Evolutionary conservation across 1,140 invertebrate genomes (phyloP), one percentile per base, ranked within the genome.

Genomic region (Potamilus streckersoni): DNA sequence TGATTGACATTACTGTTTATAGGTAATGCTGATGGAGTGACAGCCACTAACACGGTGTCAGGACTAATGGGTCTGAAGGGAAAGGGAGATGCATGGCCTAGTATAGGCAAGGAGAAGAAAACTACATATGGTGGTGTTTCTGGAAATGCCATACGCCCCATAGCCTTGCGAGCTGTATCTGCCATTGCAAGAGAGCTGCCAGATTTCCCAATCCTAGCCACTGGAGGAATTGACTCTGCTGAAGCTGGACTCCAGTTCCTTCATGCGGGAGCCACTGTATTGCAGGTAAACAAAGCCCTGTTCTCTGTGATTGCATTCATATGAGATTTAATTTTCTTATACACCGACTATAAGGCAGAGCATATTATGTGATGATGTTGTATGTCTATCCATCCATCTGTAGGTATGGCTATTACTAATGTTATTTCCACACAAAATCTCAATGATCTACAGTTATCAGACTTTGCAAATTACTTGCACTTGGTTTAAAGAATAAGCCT

Each of bases 41-140:
- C 98, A 0, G 97, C 97, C 0, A 99, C 98, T 60, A 99, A 99
- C 89, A 99, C 98, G 0, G 95, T 99, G 1, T 96, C 87, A 63
- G 96, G 96, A 2, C 89, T 99, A 64, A 99, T 99, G 97, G 93
- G 94, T 14, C 83, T 99, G 0, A 93, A 93, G 83, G 91, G 93
- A 2, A 93, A 97, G 87, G 95, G 93, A 0, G 92, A 91, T 1
- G 94, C 98, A 0, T 99, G 98, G 98, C 98, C 98, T 12, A 93
- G 93, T 59, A 93, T 99, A 58, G 98, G 97, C 23, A 86, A 89
- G 55, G 92, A 92, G 78, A 94, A 95, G 88, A 90, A 91, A 55
- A 99, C 97, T 13, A 99, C 97, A 0, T 99, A 98, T 87, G 98
- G 98, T 19, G 98, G 98, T 13, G 93, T 99, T 6, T 98, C 96